phyloP scores from a whole-genome alignment of 2,888 invertebrate species.

The Aphidoletes aphidimyza region DNA sequence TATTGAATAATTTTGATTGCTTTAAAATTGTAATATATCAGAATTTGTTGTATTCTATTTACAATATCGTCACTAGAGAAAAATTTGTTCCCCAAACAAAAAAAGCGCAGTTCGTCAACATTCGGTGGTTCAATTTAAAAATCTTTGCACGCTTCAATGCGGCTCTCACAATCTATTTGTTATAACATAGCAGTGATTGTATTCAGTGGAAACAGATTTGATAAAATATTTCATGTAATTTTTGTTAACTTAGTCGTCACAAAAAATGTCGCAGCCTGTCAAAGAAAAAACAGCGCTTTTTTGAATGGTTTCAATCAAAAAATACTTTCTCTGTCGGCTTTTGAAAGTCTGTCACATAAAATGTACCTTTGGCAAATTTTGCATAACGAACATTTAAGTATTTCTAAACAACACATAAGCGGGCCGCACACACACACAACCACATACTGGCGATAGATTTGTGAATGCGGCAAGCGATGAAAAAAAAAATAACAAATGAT shows the following conservation, averaged over 20 bases:
- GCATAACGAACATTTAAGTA: slow-evolving; percentile 39
- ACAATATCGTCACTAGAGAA: too few species aligned
- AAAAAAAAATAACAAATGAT: neutral
- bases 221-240: slow-evolving; percentile 42
- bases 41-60: neutral
- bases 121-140: neutral
- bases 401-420: slow-evolving; percentile 32
- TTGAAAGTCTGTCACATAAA: slow-evolving; percentile 6
- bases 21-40: slow-evolving; percentile 33
- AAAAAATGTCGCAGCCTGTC: neutral
- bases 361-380: slow-evolving; percentile 17
- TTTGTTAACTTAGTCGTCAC: slow-evolving; percentile 18
- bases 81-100: too few species aligned
- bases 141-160: neutral
- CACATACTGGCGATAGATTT: neutral
- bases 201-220: neutral
- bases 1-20: slow-evolving; percentile 46
- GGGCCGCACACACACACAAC: neutral
- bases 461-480: too few species aligned
- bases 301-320: slow-evolving; percentile 44
- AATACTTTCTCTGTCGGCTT: slow-evolving; percentile 10
- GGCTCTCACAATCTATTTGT: neutral
- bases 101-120: neutral
- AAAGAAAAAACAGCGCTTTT: neutral
- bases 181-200: neutral